Evolutionary conservation across 2,113 vertebrate species (phyloP), one percentile per base, ranked within the genome.

Genomic region (Phyllopteryx taeniolatus): DNA sequence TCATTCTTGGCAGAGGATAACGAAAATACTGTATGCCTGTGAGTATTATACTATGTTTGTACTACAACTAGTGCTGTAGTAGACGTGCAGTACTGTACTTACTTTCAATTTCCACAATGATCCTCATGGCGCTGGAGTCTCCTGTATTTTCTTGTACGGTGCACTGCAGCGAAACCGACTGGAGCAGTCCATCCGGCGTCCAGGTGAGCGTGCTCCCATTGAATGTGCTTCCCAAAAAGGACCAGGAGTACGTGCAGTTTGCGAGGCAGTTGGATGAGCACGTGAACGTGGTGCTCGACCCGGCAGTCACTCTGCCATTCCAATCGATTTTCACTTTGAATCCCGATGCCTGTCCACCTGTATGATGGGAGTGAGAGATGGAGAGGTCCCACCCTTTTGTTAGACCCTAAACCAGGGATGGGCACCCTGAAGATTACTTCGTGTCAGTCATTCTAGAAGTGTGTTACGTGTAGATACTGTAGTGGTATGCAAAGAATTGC

Each of bases 171-270:
- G 76, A 51, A 0, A 83, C 67, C 10, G 14, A 56, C 0, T 5
- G 47, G 39, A 74, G 73, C 33, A 49, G 62, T 15, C 88, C 83
- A 31, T 86, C 77, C 42, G 86, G 82, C 8, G 76, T 81, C 75
- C 82, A 81, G 3, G n/a, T 69, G 1, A 89, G 31, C 0, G 11
- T 44, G 60, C 42, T 74, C 51, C 78, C 85, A 0, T 59, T 54
- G 64, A 72, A 12, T 0, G 4, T 67, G 1, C 22, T 68, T 12
- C 3, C 83, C 5, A 65, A 46, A 1, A 87, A 68, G 13, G 43
- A 62, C 85, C 88, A 90, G 22, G 74, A 78, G 81, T 82, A 85
- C 39, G 39, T 33, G 67, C 86, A 87, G 53, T 74, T 75, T 6
- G 71, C 42, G 51, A 67, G 70, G 73, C 86, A 91, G 11, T 70